Base-by-base conservation (phyloP, 2,888 invertebrate species). In the Agelastica alni region DNA sequence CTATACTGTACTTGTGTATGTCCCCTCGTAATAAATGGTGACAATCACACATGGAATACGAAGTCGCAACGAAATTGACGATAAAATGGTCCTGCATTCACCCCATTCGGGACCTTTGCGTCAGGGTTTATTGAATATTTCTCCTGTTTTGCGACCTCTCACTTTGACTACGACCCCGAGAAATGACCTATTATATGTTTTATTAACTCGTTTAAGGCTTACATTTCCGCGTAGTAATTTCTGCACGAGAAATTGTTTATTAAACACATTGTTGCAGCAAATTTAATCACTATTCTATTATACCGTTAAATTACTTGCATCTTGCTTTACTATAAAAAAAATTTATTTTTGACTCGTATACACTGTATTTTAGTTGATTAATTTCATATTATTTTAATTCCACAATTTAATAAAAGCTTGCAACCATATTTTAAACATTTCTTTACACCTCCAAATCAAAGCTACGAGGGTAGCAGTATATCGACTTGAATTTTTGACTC, bases 51-150 rank as follows among this genome's bases (percentile, higher is more conserved):
- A 9, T 12, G 4, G 31, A 22, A 17, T 37, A 37, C 5, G 37
- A n/a, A 30, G 18, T 30, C 9, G 20, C 14, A 39, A 30, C 20
- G 47, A 39, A 48, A 39, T 48, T 48, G 39, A 37, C 39, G 47
- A 48, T 48, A 47, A 37, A 47, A 47, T 47, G 37, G 47, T 12
- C 28, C 36, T 18, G 10, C 18, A 16, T 12, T 48, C 47, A 30
- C 47, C 47, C 37, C 13, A 48, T 48, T 48, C 37, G 26, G 39
- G 28, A 28, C 18, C 47, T 18, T 48, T 48, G n/a, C 18, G 39
- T 37, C 46, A 18, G 47, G 20, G 28, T 28, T 48, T 48, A 48
- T 48, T 48, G 47, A 48, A 48, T 48, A 48, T 48, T 39, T 48
- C 47, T 48, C 39, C 16, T 47, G 26, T 36, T 47, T 39, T 48